Evolutionary conservation across 2,888 invertebrate species (phyloP), one percentile per base, ranked within the genome.

Genomic region (Masnerella sp.): DNA sequence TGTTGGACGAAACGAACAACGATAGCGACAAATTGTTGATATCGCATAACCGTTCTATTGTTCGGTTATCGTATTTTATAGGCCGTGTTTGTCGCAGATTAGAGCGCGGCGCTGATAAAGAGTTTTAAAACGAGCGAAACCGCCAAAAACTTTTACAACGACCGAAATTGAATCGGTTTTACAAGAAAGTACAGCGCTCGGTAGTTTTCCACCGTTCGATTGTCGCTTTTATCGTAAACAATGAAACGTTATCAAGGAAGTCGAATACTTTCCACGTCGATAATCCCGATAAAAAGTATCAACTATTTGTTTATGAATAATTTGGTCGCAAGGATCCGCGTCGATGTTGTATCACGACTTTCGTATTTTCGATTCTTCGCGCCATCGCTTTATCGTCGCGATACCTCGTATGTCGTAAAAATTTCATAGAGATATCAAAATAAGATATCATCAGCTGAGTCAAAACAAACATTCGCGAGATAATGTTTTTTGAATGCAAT

Each of bases 171-270:
- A 40, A 40, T 42, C 14, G 11, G 14, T 58, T 58, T 34, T 9
- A 2, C 22, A 38, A 40, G 51, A 59, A 59, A 68, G 45, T 45
- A 43, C 2, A n/a, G n/a, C n/a, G 25, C 43, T 28, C 7, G 22
- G 68, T 59, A 68, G 43, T 36, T 59, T 68, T 68, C 68, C 68
- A 68, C 34, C 22, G 42, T 43, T 43, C 42, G 36, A 38, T 61
- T 45, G 68, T n/a, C 42, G 30, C 56, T 36, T 68, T 59, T 68
- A 68, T 68, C 30, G 52, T 61, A 61, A 59, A 68, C 68, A 68
- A 47, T 67, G 47, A 34, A 42, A 51, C 52, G 59, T 61, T 68
- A 59, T 68, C 59, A 59, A 59, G 52, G 59, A 59, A 59, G 59
- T 52, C 45, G 30, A 65, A 65, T 68, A 59, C 52, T 59, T 59